Percentiles rank a stretch among this genome's conserved stretches.
Conservation (phyloP, 2,888 invertebrate genomes). For the Invenusta paracnida region DNA sequence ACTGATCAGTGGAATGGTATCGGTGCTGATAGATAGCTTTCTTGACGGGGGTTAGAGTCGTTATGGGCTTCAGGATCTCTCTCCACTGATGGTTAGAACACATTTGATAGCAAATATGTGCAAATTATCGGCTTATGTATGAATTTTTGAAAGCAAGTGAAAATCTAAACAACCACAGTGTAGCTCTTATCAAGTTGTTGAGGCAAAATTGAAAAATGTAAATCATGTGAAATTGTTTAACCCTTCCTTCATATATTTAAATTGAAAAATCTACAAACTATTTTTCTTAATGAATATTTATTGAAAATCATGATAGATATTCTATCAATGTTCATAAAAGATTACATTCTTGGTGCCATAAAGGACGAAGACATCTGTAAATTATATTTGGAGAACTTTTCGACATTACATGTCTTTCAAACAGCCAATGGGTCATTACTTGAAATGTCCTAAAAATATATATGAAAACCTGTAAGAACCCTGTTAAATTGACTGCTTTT, state of each 20-base stretch:
- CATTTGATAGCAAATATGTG: background rate
- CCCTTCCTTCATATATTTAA: background rate
- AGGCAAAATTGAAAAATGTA: background rate
- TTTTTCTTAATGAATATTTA: background rate
- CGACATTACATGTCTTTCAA: too few relatives aligned
- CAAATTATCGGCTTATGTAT: background rate
- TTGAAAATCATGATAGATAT: background rate
- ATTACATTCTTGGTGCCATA: background rate
- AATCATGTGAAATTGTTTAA: background rate
- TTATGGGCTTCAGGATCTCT: too few relatives aligned
- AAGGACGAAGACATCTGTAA: too few relatives aligned
- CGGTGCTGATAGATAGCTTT: too few relatives aligned
- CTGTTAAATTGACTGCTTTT: too few relatives aligned
- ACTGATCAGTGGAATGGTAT: too few relatives aligned
- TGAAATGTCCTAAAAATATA: too few relatives aligned
- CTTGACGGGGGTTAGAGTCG: too few relatives aligned
- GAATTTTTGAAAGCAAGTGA: background rate
- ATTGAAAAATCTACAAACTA: background rate
- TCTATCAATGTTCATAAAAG: background rate
- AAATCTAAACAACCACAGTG: background rate
- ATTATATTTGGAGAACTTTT: too few relatives aligned
- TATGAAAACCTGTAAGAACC: too few relatives aligned
- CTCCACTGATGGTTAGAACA: background rate
- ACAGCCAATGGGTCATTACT: too few relatives aligned
- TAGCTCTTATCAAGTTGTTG: background rate